Evolutionary conservation across 2,113 vertebrate species (phyloP).

Genomic region (Syrmaticus mikado): DNA sequence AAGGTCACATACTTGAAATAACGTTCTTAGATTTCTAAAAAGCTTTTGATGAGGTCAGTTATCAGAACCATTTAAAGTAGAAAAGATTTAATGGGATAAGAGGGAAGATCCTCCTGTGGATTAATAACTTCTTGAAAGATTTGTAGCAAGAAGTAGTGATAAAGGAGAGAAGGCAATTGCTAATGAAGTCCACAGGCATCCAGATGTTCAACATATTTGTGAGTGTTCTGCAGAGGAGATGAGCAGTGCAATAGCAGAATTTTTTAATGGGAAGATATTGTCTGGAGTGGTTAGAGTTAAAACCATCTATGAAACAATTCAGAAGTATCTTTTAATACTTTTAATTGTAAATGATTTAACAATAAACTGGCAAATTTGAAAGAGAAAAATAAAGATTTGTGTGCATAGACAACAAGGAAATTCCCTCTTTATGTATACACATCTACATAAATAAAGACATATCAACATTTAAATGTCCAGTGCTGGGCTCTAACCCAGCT

Average conservation of each 20-base stretch:
- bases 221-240: slow-evolving; percentile 14
- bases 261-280: background rate
- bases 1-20: slow-evolving; percentile 49
- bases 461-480: background rate
- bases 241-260: background rate
- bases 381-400: background rate
- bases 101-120: slow-evolving; percentile 35
- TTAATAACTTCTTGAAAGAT: slow-evolving; percentile 53
- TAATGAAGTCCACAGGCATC: slow-evolving; percentile 29
- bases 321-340: background rate
- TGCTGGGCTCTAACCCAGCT: background rate
- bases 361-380: background rate
- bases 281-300: background rate
- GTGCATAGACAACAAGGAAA: background rate
- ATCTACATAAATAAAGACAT: background rate
- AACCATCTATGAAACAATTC: background rate
- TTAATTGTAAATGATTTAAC: background rate
- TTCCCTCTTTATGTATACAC: accelerated
- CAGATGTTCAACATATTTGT: slow-evolving; percentile 61
- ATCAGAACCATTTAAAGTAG: slow-evolving; percentile 55
- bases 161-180: slow-evolving; percentile 39
- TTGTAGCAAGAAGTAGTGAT: slow-evolving; percentile 42
- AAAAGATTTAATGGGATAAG: slow-evolving; percentile 56
- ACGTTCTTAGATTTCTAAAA: slow-evolving; percentile 65
- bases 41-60: slow-evolving; percentile 56